phyloP scores from a whole-genome alignment of 1,140 invertebrate species.

The Trichonephila inaurata region DNA sequence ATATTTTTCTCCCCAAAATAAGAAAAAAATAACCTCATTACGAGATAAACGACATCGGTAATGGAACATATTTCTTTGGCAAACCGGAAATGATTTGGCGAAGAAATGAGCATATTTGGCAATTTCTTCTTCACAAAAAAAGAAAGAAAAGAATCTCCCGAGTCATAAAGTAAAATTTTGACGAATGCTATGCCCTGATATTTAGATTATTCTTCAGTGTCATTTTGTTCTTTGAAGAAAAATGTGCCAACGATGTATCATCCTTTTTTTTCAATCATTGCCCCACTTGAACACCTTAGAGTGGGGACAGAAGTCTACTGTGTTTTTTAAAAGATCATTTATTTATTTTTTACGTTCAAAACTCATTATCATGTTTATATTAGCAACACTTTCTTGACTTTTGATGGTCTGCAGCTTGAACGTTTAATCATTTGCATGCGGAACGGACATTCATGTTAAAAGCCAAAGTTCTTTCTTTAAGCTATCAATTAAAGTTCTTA shows the following conservation, averaged over 20 bases:
- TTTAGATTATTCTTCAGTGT: background rate
- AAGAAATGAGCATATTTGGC: background rate
- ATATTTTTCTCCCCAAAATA: background rate
- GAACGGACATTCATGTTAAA: too few species aligned
- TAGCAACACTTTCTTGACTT: too few species aligned
- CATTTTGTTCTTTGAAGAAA: background rate
- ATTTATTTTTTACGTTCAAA: too few species aligned
- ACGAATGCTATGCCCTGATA: background rate
- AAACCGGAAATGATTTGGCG: background rate
- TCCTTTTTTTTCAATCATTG: background rate
- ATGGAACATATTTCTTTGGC: background rate
- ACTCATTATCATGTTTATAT: too few species aligned
- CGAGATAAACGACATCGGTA: background rate
- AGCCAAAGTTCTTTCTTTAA: too few species aligned
- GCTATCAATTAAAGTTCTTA: too few species aligned
- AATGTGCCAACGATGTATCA: conserved; percentile 24
- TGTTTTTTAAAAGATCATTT: too few species aligned
- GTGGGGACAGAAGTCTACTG: background rate
- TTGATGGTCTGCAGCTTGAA: too few species aligned
- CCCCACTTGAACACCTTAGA: background rate
- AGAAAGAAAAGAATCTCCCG: background rate
- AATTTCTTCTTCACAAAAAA: background rate
- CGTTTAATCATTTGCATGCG: too few species aligned
- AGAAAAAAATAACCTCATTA: background rate
- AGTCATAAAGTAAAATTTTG: background rate